Evolutionary conservation across 2,113 vertebrate genomes (phyloP).

Genomic region (Phyllostomus hastatus): DNA sequence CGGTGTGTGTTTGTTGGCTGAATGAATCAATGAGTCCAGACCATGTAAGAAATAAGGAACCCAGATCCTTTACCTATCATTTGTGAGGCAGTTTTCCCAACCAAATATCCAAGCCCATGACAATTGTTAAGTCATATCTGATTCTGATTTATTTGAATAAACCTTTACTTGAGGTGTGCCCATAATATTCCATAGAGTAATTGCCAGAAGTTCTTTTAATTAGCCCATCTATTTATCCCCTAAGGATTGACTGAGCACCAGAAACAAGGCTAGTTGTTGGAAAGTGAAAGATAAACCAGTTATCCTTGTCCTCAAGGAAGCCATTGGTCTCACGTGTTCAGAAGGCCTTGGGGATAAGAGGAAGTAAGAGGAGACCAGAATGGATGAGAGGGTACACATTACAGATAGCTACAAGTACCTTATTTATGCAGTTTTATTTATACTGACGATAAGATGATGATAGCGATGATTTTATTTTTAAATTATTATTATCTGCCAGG

Average conservation of each 20-base stretch:
- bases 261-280: neutral
- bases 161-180: neutral
- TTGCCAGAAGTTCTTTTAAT: neutral
- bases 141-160: neutral
- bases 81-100: neutral
- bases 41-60: neutral
- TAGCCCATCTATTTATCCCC: neutral
- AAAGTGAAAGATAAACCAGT: neutral
- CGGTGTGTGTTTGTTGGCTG: neutral
- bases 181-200: neutral
- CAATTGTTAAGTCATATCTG: neutral
- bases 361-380: neutral
- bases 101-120: neutral
- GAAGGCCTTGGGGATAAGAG: neutral
- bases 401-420: neutral
- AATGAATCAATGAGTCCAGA: neutral
- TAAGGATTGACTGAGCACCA: neutral
- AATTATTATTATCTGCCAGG: neutral
- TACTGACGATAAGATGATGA: neutral
- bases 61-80: neutral
- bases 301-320: neutral
- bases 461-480: neutral
- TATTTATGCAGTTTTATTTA: neutral
- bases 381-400: accelerated
- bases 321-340: neutral